These are phyloP conservation scores for Calameuta idolon DNA, from an alignment of 2,888 invertebrate species.

Conservation along the genomic window DNA sequence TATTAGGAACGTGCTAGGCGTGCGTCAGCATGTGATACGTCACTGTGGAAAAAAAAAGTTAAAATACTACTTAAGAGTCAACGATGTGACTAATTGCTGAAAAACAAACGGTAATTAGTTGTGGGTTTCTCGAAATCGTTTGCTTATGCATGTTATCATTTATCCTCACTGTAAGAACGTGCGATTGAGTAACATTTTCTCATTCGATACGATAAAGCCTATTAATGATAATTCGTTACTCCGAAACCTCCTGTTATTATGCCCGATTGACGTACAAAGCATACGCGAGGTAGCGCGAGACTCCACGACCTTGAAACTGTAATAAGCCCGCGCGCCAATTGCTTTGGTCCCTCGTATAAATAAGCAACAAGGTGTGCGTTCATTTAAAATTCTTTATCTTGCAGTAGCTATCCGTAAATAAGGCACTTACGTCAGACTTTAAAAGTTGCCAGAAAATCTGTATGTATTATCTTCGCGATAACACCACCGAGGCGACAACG, in stretches of 20 bases:
- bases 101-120: slow-evolving; percentile 53
- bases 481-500: neutral
- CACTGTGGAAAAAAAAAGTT: neutral
- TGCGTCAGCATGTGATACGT: neutral
- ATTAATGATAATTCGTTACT: neutral
- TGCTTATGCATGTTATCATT: neutral
- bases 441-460: neutral
- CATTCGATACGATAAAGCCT: neutral
- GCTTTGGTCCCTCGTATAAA: neutral
- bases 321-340: neutral
- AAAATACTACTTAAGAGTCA: neutral
- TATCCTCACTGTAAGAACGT: neutral
- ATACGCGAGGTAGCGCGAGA: neutral
- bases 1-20: neutral
- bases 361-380: neutral
- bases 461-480: neutral
- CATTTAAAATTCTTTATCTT: neutral
- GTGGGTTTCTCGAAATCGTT: slow-evolving; percentile 24
- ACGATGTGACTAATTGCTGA: slow-evolving; percentile 35
- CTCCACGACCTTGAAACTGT: neutral
- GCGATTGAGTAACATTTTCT: neutral
- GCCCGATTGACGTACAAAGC: neutral
- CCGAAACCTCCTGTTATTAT: neutral
- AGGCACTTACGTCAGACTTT: neutral
- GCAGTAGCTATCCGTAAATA: neutral